A percentile compares a stretch with the other conserved stretches of the same genome.
Conservation (phyloP, 2,797 vertebrate species). For the Pteropus rufus region DNA sequence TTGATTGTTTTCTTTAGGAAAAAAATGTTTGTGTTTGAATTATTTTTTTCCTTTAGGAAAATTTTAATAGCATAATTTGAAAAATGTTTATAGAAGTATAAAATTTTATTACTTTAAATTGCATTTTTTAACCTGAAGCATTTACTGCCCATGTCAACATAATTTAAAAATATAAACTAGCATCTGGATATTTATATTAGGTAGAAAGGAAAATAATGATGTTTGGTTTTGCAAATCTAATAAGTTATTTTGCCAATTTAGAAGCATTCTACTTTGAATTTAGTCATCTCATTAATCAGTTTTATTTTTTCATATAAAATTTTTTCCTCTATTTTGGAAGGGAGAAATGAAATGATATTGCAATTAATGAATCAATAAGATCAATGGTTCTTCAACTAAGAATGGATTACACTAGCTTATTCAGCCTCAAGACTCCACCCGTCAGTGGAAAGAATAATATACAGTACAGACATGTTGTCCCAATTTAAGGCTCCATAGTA, state of each 20-base stretch:
- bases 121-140: not conserved
- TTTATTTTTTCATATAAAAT: not conserved
- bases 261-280: not conserved
- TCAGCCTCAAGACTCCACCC: not conserved
- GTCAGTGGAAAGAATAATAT: not conserved
- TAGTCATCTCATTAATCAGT: not conserved
- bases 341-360: not conserved
- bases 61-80: not conserved
- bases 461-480: not conserved
- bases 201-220: not conserved
- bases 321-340: not conserved
- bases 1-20: not conserved
- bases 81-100: not conserved
- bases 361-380: not conserved
- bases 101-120: not conserved
- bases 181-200: not conserved
- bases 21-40: not conserved
- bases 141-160: not conserved
- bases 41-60: not conserved
- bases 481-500: not conserved
- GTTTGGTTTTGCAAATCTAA: not conserved
- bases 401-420: not conserved
- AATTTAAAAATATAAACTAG: not conserved
- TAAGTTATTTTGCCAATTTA: constrained; percentile 1
- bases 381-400: not conserved